Evolutionary conservation across 2,797 vertebrate genomes (phyloP).

Genomic region (Streptopelia turtur): DNA sequence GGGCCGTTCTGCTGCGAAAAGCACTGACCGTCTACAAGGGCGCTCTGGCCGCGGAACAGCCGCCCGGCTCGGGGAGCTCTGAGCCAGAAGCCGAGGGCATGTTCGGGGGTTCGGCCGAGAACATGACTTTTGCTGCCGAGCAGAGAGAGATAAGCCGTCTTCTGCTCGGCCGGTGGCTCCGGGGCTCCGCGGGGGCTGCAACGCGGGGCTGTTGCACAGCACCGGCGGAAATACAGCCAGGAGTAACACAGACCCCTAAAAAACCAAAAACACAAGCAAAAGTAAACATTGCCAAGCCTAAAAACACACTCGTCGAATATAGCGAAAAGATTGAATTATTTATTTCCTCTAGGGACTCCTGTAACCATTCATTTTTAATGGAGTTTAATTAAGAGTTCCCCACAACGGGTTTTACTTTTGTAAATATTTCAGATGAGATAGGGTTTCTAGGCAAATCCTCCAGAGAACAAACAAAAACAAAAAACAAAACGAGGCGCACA

Average conservation of each 20-base stretch:
- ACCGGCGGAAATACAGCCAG: background rate
- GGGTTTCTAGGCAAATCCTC: background rate
- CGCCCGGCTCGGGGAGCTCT: too few relatives aligned
- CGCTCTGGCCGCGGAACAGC: too few relatives aligned
- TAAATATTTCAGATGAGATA: slow-evolving; percentile 47
- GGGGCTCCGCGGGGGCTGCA: background rate
- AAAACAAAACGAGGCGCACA: background rate
- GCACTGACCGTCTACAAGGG: too few relatives aligned
- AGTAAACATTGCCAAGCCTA: background rate
- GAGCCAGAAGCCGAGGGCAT: background rate
- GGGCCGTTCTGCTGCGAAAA: fast-evolving
- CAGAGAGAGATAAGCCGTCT: too few relatives aligned
- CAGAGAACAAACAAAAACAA: fast-evolving
- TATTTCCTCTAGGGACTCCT: slow-evolving; percentile 29
- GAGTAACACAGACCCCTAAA: fast-evolving
- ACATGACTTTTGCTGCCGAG: fast-evolving
- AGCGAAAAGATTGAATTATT: slow-evolving; percentile 14
- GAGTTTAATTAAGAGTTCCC: slow-evolving; percentile 36
- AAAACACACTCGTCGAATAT: background rate
- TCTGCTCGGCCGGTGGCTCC: background rate
- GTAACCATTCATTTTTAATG: slow-evolving; percentile 63
- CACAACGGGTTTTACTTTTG: slow-evolving; percentile 43
- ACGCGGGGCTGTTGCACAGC: background rate
- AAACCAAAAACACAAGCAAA: fast-evolving
- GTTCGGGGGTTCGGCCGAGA: fast-evolving